Conservation (phyloP, 2,113 vertebrate genomes). For the Anguilla japonica region DNA sequence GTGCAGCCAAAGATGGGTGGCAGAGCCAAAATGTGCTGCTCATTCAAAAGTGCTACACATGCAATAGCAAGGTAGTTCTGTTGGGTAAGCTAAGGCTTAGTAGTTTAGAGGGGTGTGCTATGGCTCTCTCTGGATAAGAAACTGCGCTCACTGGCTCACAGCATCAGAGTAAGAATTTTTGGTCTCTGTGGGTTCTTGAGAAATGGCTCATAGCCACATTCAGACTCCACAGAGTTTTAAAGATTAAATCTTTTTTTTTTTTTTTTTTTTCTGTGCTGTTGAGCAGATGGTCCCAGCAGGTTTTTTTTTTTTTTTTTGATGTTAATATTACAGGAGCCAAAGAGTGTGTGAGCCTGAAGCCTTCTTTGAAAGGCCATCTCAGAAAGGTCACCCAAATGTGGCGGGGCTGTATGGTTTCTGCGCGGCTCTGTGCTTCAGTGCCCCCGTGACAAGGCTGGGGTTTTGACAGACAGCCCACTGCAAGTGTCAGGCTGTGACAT, state of each 20-base stretch:
- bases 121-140: neutral
- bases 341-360: neutral
- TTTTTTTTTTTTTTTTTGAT: neutral
- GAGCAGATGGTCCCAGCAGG: neutral
- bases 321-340: neutral
- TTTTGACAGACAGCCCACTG: conserved; percentile 14
- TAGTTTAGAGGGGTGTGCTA: neutral
- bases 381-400: neutral
- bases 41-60: neutral
- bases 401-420: neutral
- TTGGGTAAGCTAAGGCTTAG: neutral
- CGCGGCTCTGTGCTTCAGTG: neutral
- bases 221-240: neutral
- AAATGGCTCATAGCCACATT: conserved; percentile 5
- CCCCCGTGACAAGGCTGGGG: neutral
- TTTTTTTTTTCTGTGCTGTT: neutral
- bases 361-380: neutral
- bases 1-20: neutral
- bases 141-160: neutral
- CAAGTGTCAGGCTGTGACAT: conserved; percentile 18
- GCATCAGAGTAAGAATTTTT: conserved; percentile 1
- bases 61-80: neutral
- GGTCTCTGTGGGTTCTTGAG: conserved; percentile 3
- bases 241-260: neutral
- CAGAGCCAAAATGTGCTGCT: neutral